Evolutionary conservation across 2,797 vertebrate genomes (phyloP).

Genomic region (Aselliscus stoliczkanus): DNA sequence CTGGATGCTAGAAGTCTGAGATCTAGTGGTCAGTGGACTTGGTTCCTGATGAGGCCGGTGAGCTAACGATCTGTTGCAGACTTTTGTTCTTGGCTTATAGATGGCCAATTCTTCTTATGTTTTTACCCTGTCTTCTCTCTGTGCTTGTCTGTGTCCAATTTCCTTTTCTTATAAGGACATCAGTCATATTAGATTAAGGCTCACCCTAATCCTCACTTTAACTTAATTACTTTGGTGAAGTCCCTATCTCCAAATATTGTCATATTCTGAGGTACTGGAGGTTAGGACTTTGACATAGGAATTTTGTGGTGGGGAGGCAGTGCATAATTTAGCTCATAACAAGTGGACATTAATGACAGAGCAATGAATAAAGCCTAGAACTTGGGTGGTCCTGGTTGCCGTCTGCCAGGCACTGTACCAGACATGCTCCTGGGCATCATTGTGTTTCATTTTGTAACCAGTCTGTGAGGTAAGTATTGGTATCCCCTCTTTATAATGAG

Average conservation of each 20-base stretch:
- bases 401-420: neutral
- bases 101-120: neutral
- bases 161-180: neutral
- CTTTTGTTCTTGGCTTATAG: neutral
- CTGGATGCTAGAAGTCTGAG: neutral
- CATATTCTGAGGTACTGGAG: neutral
- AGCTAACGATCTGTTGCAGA: neutral
- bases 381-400: neutral
- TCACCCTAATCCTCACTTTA: neutral
- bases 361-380: neutral
- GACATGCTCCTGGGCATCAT: rapidly evolving
- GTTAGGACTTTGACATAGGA: neutral
- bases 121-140: neutral
- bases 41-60: neutral
- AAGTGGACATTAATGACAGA: neutral
- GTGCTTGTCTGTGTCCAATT: neutral
- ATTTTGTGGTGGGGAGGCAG: neutral
- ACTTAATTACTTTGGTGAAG: neutral
- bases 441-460: neutral
- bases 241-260: neutral
- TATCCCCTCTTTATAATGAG: neutral
- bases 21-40: neutral
- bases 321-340: neutral
- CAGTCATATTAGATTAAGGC: neutral
- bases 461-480: neutral